Percentiles rank a stretch among this genome's conserved stretches.
Conservation (phyloP, 2,113 vertebrate species). For the Phycodurus eques region DNA sequence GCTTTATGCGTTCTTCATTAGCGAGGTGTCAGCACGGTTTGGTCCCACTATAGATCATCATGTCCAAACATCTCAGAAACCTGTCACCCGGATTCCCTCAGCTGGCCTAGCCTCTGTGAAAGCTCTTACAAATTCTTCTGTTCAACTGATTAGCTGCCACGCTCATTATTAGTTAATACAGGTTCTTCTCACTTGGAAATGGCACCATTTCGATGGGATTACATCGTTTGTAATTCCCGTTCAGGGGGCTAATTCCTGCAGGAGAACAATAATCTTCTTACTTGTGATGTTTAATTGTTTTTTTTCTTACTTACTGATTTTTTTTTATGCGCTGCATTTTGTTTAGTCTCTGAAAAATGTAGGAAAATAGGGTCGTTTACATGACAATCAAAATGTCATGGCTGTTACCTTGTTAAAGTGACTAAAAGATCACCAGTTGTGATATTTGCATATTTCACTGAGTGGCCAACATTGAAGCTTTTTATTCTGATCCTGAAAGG, state of each 20-base stretch:
- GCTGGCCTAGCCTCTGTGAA: slow-evolving; percentile 49
- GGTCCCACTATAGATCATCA: slow-evolving; percentile 63
- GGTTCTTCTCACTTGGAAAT: slow-evolving; percentile 47
- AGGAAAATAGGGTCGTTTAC: not conserved
- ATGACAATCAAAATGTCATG: not conserved
- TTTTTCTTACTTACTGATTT: not conserved
- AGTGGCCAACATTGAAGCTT: not conserved
- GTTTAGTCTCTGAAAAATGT: too few species aligned
- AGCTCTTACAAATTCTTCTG: slow-evolving; percentile 60
- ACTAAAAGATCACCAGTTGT: not conserved
- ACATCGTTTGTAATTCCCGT: slow-evolving; percentile 52
- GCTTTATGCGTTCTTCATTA: slow-evolving; percentile 65
- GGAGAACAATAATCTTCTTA: slow-evolving; percentile 32
- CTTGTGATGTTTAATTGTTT: not conserved
- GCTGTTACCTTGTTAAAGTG: not conserved
- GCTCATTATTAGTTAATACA: slow-evolving; percentile 54
- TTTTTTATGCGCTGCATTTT: not conserved
- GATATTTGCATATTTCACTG: not conserved
- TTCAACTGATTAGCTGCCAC: slow-evolving; percentile 62
- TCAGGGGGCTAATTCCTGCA: slow-evolving; percentile 34
- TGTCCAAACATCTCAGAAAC: slow-evolving; percentile 62
- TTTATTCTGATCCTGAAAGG: not conserved
- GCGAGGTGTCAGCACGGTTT: slow-evolving; percentile 55
- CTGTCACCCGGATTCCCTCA: slow-evolving; percentile 45
- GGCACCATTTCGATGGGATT: slow-evolving; percentile 46